These are phyloP conservation scores for Whitmania pigra DNA, from an alignment of 1,140 invertebrate genomes.

Conservation along the genomic window DNA sequence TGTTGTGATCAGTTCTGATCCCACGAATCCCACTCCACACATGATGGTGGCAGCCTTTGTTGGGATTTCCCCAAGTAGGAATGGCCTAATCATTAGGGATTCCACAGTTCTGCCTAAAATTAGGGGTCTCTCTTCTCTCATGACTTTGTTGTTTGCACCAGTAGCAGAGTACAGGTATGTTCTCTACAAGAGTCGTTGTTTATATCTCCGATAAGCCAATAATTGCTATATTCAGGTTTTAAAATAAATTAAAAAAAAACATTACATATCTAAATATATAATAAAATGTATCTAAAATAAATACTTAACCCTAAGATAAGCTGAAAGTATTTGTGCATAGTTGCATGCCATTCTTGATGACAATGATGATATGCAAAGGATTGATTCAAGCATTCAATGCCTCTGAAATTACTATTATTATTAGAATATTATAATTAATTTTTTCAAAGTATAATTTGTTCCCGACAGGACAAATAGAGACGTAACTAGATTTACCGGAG, in stretches of 20 bases:
- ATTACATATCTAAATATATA: no score
- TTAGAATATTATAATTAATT: not conserved
- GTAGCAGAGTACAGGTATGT: not conserved
- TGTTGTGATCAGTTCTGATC: not conserved
- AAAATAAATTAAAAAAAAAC: no score
- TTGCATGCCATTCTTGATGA: not conserved
- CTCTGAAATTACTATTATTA: not conserved
- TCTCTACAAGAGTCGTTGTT: no score
- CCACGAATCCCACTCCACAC: not conserved
- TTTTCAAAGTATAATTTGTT: not conserved
- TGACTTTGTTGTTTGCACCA: not conserved
- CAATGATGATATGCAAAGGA: not conserved
- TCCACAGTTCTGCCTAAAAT: conserved; percentile 4
- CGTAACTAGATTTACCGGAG: not conserved
- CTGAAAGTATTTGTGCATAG: not conserved
- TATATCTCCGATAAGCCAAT: no score
- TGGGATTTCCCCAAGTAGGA: not conserved
- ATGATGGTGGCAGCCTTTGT: not conserved
- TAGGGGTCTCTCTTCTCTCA: not conserved
- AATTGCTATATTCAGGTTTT: no score
- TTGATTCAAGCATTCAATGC: not conserved
- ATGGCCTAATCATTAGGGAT: not conserved
- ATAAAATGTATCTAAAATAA: no score
- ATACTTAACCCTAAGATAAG: no score
- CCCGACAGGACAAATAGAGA: not conserved